These are phyloP conservation scores for Sparus aurata DNA, from an alignment of 2,797 vertebrate genomes.

Conservation along the genomic window DNA sequence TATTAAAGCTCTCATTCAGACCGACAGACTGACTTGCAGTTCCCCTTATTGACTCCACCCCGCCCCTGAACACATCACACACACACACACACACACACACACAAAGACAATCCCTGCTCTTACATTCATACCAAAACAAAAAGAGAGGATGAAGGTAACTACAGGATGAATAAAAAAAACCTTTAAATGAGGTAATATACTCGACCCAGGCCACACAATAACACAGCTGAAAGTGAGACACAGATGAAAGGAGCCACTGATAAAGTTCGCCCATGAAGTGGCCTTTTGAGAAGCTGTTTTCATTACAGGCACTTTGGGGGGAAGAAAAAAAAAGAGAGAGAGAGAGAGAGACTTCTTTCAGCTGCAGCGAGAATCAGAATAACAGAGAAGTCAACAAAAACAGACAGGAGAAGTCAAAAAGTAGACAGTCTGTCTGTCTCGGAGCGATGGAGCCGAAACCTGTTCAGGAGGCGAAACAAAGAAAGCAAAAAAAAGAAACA, in stretches of 20 bases:
- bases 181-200: conserved; percentile 7
- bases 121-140: conserved; percentile 39
- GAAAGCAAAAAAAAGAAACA: conserved; percentile 23
- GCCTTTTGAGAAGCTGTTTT: conserved; percentile 25
- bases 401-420: conserved; percentile 12
- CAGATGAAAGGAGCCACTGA: conserved; percentile 34
- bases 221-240: not conserved
- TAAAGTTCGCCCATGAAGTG: conserved; percentile 33
- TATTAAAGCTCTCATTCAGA: conserved; percentile 67
- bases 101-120: conserved; percentile 18
- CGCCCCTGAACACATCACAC: conserved; percentile 7
- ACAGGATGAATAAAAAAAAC: not conserved
- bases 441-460: conserved; percentile 6
- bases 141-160: not conserved
- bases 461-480: conserved; percentile 49
- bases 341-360: too few species aligned
- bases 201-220: not conserved
- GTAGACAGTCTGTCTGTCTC: not conserved
- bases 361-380: not conserved
- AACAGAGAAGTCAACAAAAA: conserved; percentile 6
- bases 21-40: conserved; percentile 31
- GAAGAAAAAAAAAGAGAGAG: conserved; percentile 10
- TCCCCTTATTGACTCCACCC: conserved; percentile 48
- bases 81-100: conserved; percentile 6
- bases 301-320: not conserved